Conservation (phyloP, 1,140 invertebrate species). For the Drosophila jambulina region DNA sequence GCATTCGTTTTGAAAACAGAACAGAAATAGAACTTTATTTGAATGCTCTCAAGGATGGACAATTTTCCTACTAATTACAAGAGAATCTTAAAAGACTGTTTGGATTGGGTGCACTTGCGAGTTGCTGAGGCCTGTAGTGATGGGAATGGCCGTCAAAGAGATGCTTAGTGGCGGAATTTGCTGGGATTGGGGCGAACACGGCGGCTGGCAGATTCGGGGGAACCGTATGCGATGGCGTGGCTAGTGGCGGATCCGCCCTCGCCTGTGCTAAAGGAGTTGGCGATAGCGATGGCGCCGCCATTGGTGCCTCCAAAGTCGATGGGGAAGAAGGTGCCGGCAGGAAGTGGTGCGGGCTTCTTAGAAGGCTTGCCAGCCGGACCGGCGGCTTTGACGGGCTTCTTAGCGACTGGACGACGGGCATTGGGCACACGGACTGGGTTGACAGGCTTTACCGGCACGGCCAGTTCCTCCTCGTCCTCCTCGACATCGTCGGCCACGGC, state of each 20-base stretch:
- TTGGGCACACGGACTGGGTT: slow-evolving; percentile 65
- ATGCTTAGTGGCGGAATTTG: slow-evolving; percentile 75
- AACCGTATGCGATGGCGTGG: slow-evolving; percentile 89
- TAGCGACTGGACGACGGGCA: slow-evolving; percentile 69
- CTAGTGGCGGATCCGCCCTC: slow-evolving; percentile 89
- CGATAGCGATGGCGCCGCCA: slow-evolving; percentile 87
- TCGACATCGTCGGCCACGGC: slow-evolving; percentile 65
- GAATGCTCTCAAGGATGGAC: slow-evolving; percentile 53
- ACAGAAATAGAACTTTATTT: slow-evolving; percentile 53
- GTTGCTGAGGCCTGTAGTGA: slow-evolving; percentile 41
- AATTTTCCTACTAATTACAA: slow-evolving; percentile 75
- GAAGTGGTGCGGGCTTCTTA: slow-evolving; percentile 67
- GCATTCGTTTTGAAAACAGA: slow-evolving; percentile 46
- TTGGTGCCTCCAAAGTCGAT: slow-evolving; percentile 87
- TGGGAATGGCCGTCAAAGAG: slow-evolving; percentile 44
- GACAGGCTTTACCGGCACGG: slow-evolving; percentile 59
- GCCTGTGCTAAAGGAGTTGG: slow-evolving; percentile 89
- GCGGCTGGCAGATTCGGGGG: slow-evolving; percentile 79
- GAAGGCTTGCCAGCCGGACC: slow-evolving; percentile 47
- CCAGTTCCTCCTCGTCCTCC: slow-evolving; percentile 61
- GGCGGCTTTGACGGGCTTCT: slow-evolving; percentile 61
- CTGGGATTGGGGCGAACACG: slow-evolving; percentile 71
- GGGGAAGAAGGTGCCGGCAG: slow-evolving; percentile 88
- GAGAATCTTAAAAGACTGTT: slow-evolving; percentile 46
- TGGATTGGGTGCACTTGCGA: slow-evolving; percentile 36